These are phyloP conservation scores for Patiria miniata DNA, from an alignment of 35 echinoderm and acorn worm genomes.

Conservation along the genomic window DNA sequence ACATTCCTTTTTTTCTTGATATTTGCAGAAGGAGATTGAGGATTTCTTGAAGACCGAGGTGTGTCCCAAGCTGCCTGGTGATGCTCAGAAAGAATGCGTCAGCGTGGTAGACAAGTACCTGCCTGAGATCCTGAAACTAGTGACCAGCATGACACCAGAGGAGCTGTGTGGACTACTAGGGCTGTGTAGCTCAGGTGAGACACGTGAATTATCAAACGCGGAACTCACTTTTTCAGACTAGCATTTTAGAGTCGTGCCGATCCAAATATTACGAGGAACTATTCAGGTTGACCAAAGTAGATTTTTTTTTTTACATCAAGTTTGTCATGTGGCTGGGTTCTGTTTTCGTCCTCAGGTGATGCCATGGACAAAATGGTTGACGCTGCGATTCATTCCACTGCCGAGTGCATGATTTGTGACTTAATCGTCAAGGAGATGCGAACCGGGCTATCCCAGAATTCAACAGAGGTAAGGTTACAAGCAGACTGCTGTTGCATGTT, in stretches of 20 bases:
- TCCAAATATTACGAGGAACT: no score
- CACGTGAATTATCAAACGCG: background rate
- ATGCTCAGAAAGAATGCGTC: background rate
- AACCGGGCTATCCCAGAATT: background rate
- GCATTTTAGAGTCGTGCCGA: no score
- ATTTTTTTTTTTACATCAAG: no score
- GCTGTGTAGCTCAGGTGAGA: background rate
- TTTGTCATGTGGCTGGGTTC: no score
- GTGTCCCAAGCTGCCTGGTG: background rate
- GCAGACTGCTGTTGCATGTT: no score
- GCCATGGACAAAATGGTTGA: background rate
- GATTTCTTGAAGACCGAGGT: background rate
- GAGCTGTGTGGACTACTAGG: background rate
- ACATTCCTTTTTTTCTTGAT: no score
- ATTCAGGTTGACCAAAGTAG: no score
- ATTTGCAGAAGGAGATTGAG: slow-evolving; percentile 6
- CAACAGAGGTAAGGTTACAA: background rate
- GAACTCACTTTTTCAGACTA: no score
- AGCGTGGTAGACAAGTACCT: background rate
- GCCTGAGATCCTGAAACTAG: background rate
- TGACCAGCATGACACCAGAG: slow-evolving; percentile 13
- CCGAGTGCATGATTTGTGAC: slow-evolving; percentile 13
- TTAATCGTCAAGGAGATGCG: slow-evolving; percentile 4
- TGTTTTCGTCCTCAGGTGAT: no score
- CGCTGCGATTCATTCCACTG: background rate